A percentile compares a stretch with the other conserved stretches of the same genome.
These are phyloP conservation scores for Leptodactylus fallax DNA, from an alignment of 2,797 vertebrate genomes.

Conservation along the genomic window DNA sequence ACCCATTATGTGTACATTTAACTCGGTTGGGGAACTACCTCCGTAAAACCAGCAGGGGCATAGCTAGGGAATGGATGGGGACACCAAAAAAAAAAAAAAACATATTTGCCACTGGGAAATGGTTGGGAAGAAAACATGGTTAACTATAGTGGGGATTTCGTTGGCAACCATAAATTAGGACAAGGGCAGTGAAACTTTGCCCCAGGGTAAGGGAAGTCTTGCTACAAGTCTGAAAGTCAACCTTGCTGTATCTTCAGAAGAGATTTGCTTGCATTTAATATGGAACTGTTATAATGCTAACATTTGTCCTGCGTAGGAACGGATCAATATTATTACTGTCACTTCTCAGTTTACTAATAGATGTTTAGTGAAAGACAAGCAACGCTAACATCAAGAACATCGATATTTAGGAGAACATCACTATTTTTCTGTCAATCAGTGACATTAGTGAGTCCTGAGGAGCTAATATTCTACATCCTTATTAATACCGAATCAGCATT, in stretches of 20 bases:
- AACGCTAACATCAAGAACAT: background rate
- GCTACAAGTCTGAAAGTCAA: no score
- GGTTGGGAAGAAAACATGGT: no score
- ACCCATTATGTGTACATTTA: background rate
- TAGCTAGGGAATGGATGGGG: background rate
- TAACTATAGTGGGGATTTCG: no score
- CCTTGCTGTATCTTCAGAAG: no score
- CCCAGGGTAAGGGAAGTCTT: no score
- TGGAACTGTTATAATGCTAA: background rate
- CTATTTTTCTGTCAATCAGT: background rate
- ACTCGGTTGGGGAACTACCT: background rate
- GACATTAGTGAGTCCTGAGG: background rate
- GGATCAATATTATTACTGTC: background rate
- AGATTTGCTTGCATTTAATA: no score
- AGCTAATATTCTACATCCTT: background rate
- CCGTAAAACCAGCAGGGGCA: background rate
- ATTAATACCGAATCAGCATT: background rate
- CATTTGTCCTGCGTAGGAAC: background rate
- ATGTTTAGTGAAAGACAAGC: background rate
- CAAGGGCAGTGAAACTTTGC: no score
- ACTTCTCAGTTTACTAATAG: background rate
- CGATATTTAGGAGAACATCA: background rate
- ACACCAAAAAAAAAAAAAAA: background rate
- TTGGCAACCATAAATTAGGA: no score
- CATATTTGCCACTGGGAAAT: background rate